Evolutionary conservation across 2,888 invertebrate genomes (phyloP), one percentile per base, ranked within the genome.

Genomic region (Leptinotarsa juncta): DNA sequence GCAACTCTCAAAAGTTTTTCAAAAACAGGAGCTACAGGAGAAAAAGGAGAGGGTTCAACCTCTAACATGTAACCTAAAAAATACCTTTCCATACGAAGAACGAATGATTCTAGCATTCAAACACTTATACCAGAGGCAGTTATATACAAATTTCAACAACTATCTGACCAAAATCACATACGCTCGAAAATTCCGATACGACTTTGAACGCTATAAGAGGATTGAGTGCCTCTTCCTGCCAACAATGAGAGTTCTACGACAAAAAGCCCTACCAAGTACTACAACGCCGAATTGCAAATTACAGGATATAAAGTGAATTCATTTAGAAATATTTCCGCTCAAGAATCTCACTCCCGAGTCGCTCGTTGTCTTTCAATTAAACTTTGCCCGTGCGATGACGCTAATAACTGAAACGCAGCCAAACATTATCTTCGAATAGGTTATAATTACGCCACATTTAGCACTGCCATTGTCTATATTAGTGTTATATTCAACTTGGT

Each of bases 321-420:
- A 69, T 55, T 68, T 20, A 55, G 55, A 68, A 32, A 68, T 55
- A 55, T 57, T 23, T 4, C 57, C 12, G 4, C 57, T 57, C 75
- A 73, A 71, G 67, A 75, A 73, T 77, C 65, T 70, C 16, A 14
- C 68, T 71, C 65, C 62, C 67, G 20, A 65, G 50, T 68, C 68
- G 51, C 70, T 71, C 70, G 49, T 51, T 70, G 60, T 74, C 75
- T 76, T 74, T 76, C 76, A 78, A 78, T 78, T 78, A 76, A 78
- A 78, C 69, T 78, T 75, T 68, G 67, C 71, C 71, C 72, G 60
- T 75, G 70, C 73, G 26, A 73, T 71, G 70, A 67, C 65, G 76
- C 76, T 78, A 78, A 78, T 78, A 76, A 73, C 71, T 72, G 67
- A 67, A 65, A 57, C 67, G 67, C 66, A 65, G 53, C 23, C 57